Evolutionary conservation across 2,888 invertebrate species (phyloP).

Genomic region (Platerodrilus igneus): DNA sequence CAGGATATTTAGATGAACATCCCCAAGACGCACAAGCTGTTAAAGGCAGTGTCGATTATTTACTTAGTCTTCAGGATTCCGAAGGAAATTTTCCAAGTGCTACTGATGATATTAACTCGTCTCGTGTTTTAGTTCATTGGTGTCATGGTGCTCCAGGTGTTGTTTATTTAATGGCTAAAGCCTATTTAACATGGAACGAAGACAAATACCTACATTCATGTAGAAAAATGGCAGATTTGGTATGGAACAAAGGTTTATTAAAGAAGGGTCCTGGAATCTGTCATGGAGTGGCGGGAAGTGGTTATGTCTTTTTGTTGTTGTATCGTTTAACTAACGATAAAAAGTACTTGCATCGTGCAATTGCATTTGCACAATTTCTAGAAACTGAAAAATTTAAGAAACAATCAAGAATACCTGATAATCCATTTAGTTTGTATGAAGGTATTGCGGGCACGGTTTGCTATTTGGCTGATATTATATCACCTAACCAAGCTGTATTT

Average conservation of each 20-base stretch:
- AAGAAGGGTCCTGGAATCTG: conserved; percentile 87
- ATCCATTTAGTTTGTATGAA: conserved; percentile 80
- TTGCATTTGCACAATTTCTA: conserved; percentile 72
- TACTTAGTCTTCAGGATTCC: conserved; percentile 61
- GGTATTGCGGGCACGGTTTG: conserved; percentile 84
- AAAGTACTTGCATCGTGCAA: conserved; percentile 69
- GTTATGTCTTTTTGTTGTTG: conserved; percentile 72
- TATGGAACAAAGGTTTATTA: conserved; percentile 79
- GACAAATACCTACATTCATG: conserved; percentile 67
- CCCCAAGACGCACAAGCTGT: conserved; percentile 56
- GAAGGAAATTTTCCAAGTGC: conserved; percentile 59
- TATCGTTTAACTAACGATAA: conserved; percentile 68
- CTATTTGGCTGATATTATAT: conserved; percentile 69
- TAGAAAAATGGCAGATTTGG: conserved; percentile 64
- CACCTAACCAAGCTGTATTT: conserved; percentile 70
- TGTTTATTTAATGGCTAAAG: conserved; percentile 76
- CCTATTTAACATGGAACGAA: conserved; percentile 70
- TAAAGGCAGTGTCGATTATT: conserved; percentile 60
- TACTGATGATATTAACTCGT: conserved; percentile 60
- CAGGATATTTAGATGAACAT: conserved; percentile 55
- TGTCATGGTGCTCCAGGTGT: conserved; percentile 86
- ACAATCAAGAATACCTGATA: conserved; percentile 71
- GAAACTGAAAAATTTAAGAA: conserved; percentile 59
- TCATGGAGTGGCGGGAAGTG: conserved; percentile 82
- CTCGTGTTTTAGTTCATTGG: conserved; percentile 78